Conservation (phyloP, 2,888 invertebrate species). For the Notocelia uddmanniana region DNA sequence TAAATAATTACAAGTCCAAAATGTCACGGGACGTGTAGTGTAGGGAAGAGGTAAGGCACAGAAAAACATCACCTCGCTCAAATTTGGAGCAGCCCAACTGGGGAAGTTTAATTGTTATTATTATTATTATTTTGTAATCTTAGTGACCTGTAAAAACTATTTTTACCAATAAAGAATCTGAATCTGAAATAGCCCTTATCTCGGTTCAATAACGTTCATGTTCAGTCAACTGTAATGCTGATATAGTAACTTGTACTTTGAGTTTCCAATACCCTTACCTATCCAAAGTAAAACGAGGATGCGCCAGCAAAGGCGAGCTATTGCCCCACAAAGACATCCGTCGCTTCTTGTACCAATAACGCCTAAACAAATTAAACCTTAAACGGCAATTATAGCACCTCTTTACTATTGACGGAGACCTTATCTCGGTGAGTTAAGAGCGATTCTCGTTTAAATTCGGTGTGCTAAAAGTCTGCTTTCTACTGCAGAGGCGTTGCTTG, state of each 20-base stretch:
- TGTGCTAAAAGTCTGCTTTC: constrained; percentile 32
- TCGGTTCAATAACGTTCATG: too few relatives aligned
- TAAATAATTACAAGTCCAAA: too few relatives aligned
- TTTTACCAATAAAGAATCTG: too few relatives aligned
- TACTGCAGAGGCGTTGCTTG: constrained; percentile 46
- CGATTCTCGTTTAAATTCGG: neutral
- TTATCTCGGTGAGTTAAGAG: constrained; percentile 12
- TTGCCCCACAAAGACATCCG: constrained; percentile 47
- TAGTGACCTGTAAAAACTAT: too few relatives aligned
- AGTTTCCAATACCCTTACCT: constrained; percentile 25
- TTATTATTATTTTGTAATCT: too few relatives aligned
- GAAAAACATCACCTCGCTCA: too few relatives aligned
- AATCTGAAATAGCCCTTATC: too few relatives aligned
- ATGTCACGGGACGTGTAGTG: too few relatives aligned
- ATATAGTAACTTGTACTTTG: constrained; percentile 28
- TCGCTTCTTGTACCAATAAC: constrained; percentile 53
- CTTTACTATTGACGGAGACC: constrained; percentile 4
- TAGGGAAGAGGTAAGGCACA: too few relatives aligned
- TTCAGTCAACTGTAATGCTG: too few relatives aligned
- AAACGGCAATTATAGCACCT: constrained; percentile 52
- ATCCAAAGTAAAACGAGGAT: constrained; percentile 12
- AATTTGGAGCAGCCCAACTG: too few relatives aligned
- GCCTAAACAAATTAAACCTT: constrained; percentile 55
- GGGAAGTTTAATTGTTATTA: too few relatives aligned
- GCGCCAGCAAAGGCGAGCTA: constrained; percentile 50